Evolutionary conservation across 2,797 vertebrate genomes (phyloP).

Genomic region (Monodelphis domestica): DNA sequence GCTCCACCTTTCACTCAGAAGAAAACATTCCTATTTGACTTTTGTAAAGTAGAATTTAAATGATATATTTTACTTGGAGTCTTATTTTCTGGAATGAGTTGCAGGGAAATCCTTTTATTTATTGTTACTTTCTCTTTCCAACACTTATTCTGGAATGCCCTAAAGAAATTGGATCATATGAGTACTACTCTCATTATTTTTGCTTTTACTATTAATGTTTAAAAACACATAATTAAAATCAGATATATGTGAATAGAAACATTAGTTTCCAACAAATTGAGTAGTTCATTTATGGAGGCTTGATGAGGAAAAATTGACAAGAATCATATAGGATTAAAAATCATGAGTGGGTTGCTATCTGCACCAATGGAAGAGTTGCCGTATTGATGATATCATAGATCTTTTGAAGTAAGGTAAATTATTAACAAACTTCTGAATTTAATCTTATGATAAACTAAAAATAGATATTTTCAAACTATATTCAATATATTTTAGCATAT

Average conservation of each 20-base stretch:
- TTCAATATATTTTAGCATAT: background rate
- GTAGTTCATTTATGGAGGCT: background rate
- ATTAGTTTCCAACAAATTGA: background rate
- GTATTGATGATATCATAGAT: background rate
- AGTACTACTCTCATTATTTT: constrained; percentile 8
- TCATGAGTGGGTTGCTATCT: background rate
- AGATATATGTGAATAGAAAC: constrained; percentile 38
- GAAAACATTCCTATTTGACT: constrained; percentile 40
- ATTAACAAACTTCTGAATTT: background rate
- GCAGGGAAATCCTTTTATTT: background rate
- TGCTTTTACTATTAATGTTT: background rate
- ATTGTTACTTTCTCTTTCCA: background rate
- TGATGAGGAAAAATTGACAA: background rate
- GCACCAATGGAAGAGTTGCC: background rate
- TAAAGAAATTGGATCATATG: constrained; percentile 7
- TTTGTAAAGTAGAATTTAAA: constrained; percentile 44
- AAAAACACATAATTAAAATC: constrained; percentile 18
- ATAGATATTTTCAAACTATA: constrained; percentile 26
- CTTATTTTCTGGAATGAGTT: constrained; percentile 19
- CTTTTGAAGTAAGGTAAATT: background rate
- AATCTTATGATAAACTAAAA: constrained; percentile 24
- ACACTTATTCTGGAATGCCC: constrained; percentile 33
- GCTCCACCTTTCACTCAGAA: constrained; percentile 50
- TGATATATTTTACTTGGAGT: constrained; percentile 47
- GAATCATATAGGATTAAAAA: background rate